These are phyloP conservation scores for Eristalinus sepulchralis DNA, from an alignment of 2,888 invertebrate species.

Conservation along the genomic window DNA sequence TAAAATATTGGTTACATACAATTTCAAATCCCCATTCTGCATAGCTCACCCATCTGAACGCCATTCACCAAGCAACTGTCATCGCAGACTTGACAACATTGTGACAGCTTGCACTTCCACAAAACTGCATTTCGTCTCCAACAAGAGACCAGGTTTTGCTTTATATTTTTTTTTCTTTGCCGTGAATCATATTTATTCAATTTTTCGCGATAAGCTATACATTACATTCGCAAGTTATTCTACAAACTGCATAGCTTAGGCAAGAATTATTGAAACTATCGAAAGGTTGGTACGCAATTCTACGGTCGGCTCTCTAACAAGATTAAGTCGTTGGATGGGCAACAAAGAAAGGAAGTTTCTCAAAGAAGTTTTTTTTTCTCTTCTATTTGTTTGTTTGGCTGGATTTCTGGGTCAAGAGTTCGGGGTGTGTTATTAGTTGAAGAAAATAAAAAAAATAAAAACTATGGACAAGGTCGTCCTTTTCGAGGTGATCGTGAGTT, in stretches of 20 bases:
- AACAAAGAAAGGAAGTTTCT: conserved; percentile 16
- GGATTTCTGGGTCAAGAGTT: conserved; percentile 32
- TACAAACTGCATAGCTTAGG: background rate
- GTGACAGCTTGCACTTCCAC: conserved; percentile 12
- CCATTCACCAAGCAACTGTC: background rate
- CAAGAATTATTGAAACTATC: background rate
- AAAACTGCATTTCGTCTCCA: conserved; percentile 1
- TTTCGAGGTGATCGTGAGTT: background rate
- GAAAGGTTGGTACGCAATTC: background rate
- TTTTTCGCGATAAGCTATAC: background rate
- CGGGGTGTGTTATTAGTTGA: background rate
- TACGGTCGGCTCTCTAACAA: background rate
- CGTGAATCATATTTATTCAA: background rate
- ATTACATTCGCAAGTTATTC: background rate
- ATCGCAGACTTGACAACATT: background rate
- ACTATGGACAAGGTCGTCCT: background rate
- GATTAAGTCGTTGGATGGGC: background rate
- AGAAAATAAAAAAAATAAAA: background rate
- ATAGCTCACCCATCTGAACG: background rate
- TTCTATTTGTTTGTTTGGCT: background rate
- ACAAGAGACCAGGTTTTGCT: too few relatives aligned
- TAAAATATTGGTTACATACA: too few relatives aligned
- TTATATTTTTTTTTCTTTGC: background rate
- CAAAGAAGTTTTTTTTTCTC: background rate
- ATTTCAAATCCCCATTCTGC: too few relatives aligned